Conservation (phyloP, 2,888 invertebrate species). For the Caenorhabditis wallacei region DNA sequence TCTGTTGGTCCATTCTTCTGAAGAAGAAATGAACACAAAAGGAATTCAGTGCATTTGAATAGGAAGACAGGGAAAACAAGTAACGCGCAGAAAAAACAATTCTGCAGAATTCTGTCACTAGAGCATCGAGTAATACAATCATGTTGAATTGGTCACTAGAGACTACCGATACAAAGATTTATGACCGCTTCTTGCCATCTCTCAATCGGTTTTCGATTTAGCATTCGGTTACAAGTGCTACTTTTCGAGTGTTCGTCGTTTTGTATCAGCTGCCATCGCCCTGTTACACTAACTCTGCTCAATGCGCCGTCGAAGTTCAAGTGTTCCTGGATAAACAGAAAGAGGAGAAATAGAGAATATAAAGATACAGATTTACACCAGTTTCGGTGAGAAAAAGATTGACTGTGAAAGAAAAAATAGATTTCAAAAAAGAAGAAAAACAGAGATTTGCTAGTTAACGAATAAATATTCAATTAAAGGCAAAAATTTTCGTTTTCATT, state of each 20-base stretch:
- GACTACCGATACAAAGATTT: slow-evolving; percentile 43
- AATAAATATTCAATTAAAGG: no score
- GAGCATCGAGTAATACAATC: slow-evolving; percentile 12
- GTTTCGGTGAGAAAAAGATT: background rate
- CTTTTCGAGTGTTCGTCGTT: slow-evolving; percentile 55
- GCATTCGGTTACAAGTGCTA: slow-evolving; percentile 52
- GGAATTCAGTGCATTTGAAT: slow-evolving; percentile 20
- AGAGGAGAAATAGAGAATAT: background rate
- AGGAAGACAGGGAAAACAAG: background rate
- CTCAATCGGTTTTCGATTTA: slow-evolving; percentile 36
- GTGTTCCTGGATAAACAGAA: slow-evolving; percentile 48
- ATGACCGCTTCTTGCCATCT: slow-evolving; percentile 19
- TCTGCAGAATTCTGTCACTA: slow-evolving; percentile 16
- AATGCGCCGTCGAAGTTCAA: slow-evolving; percentile 48
- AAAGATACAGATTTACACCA: slow-evolving; percentile 14
- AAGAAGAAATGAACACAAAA: slow-evolving; percentile 36
- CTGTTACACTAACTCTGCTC: slow-evolving; percentile 45
- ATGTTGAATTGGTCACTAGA: slow-evolving; percentile 51
- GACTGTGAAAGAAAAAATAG: background rate
- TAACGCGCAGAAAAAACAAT: slow-evolving; percentile 28
- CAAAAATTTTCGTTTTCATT: no score
- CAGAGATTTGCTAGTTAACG: no score
- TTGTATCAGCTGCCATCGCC: slow-evolving; percentile 46
- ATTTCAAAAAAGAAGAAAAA: background rate
- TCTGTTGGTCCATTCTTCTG: slow-evolving; percentile 20